Base-by-base conservation (phyloP, 2,797 vertebrate species). In the Sphenopsis melanotis region DNA sequence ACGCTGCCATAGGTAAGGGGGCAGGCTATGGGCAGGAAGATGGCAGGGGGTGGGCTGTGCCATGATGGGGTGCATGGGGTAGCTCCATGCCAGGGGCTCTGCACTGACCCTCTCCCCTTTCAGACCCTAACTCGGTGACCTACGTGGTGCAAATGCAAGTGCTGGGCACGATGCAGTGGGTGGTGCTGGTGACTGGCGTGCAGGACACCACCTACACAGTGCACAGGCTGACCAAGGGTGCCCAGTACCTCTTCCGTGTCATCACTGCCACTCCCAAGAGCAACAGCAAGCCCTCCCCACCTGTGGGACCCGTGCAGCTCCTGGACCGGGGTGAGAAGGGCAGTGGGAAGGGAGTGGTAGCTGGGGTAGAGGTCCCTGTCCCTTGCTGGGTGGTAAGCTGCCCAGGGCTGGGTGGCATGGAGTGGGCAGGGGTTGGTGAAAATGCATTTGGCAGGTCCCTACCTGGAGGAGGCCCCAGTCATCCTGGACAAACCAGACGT, bases 141-240 rank as follows among this genome's bases (percentile, higher is more conserved):
- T 99, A 99, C 24, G 98, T 98, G 10, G 97, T 99, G 88, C 99
- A 99, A 95, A 99, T 99, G 97, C 99, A 99, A 97, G 98, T 99
- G 21, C 91, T 99, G 61, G 99, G 99, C 82, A 98, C 98, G 1
- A 99, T 98, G 71, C 99, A 99, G 96, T 99, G 99, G 99, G 99
- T 98, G 21, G 98, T 98, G 52, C 98, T 99, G 57, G 98, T 98
- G 20, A 98, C 98, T 0, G 98, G 98, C 6, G 97, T 99, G 92
- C 98, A 94, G 95, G 98, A 99, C 55, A 99, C 98, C 29, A 96
- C 79, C 57, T 99, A 98, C 97, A 98, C 97, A 1, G 98, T 99
- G 95, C 97, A 92, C 2, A 97, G 98, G 15, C 98, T 99, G 87
- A 98, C 98, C 91, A 99, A 99, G 93, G 98, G 98, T 5, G 97